Base-by-base conservation (phyloP, 2,113 vertebrate species). In the Phoenicopterus ruber region DNA sequence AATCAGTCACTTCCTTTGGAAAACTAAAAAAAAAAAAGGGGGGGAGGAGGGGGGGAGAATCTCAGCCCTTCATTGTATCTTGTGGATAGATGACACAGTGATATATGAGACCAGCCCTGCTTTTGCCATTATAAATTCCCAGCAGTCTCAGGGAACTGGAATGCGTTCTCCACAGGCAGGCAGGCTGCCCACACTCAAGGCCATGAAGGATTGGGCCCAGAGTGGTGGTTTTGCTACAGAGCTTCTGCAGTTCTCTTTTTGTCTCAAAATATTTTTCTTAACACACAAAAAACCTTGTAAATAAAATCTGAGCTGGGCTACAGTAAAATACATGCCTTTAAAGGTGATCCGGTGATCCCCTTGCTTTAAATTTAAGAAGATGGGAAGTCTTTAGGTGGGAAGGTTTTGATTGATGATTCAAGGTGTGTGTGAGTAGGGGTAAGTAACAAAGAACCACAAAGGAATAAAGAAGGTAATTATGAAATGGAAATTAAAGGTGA, bases 91-190 rank as follows among this genome's bases (percentile, higher is more conserved):
- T 94, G 95, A 94, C 72, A 74, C 61, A 38, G 49, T 76, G 93
- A 95, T 94, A 87, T 42, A 74, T 5, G 61, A 96, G 62, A 61
- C 13, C 19, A 69, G 50, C 54, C 49, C 93, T 97, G 93, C 77
- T 97, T 96, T 95, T 94, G 57, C 93, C 54, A 82, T 95, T 94
- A 92, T 2, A 28, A 76, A 76, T 94, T 94, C 65, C 57, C 93
- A 69, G 69, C 65, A 82, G 94, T 82, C 3, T 2, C 77, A 79
- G 65, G 57, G 42, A 91, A 26, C 32, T 94, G 93, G 69, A 95
- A 72, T 50, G 73, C 1, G 7, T 25, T 89, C 25, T 74, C 57
- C 0, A 0, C 72, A 67, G 85, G 65, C 88, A 88, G 74, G 67
- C 91, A 80, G 77, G 36, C 78, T 96, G 93, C 94, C 88, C 76